phyloP scores from a whole-genome alignment of 2,113 vertebrate species.

The Anguilla japonica region DNA sequence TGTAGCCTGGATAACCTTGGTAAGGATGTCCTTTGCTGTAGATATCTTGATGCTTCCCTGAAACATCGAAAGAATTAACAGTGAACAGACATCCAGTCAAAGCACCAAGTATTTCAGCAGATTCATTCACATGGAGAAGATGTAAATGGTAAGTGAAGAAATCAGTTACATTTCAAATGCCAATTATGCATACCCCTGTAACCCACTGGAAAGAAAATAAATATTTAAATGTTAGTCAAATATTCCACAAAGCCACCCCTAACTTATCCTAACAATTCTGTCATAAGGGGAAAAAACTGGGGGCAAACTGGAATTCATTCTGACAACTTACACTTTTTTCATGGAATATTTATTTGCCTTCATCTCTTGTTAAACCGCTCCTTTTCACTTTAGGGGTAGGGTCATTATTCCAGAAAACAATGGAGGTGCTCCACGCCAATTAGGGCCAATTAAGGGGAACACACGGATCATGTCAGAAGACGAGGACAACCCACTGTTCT shows the following conservation, averaged over 20 bases:
- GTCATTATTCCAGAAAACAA: slow-evolving; percentile 63
- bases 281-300: not conserved
- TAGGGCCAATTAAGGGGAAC: slow-evolving; percentile 73
- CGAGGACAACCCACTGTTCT: slow-evolving; percentile 64
- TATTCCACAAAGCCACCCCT: no score
- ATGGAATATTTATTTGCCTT: not conserved
- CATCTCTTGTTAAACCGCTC: not conserved
- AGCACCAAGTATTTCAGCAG: not conserved
- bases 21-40: slow-evolving; percentile 93
- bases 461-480: slow-evolving; percentile 63
- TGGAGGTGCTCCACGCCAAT: slow-evolving; percentile 69
- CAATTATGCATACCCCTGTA: not conserved
- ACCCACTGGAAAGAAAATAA: no score
- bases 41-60: slow-evolving; percentile 90
- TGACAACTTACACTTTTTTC: not conserved
- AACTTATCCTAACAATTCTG: not conserved
- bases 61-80: not conserved
- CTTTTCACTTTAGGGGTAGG: slow-evolving; percentile 27
- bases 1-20: slow-evolving; percentile 89
- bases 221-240: no score
- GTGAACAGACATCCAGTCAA: not conserved
- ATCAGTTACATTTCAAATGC: not conserved
- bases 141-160: not conserved
- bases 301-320: not conserved
- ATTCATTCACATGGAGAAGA: not conserved